A percentile compares a stretch with the other conserved stretches of the same genome.
Evolutionary conservation across 2,888 invertebrate genomes (phyloP).

Genomic region (Ephialtes manifestator): DNA sequence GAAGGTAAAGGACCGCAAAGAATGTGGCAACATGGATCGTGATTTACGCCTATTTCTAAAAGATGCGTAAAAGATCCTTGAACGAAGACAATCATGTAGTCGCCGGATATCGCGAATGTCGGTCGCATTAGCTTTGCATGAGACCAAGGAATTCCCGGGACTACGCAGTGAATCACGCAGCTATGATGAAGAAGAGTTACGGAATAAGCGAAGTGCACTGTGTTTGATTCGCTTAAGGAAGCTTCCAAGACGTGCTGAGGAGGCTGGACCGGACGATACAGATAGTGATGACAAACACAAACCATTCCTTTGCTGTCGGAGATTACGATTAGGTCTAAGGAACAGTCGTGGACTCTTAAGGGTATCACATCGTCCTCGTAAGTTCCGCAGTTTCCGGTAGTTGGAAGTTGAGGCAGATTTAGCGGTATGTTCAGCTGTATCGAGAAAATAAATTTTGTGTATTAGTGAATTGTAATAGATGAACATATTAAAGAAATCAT

Average conservation of each 20-base stretch:
- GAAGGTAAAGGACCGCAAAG: constrained; percentile 89
- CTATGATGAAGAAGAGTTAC: constrained; percentile 94
- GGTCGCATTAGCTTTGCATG: constrained; percentile 92
- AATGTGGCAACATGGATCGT: constrained; percentile 94
- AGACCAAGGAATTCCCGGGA: constrained; percentile 93
- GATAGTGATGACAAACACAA: constrained; percentile 93
- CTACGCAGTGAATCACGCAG: constrained; percentile 93
- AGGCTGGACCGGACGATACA: constrained; percentile 90
- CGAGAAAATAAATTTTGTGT: background rate
- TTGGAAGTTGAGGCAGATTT: constrained; percentile 91
- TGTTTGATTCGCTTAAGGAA: constrained; percentile 87
- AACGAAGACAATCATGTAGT: constrained; percentile 93
- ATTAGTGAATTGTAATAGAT: background rate
- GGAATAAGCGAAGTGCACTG: constrained; percentile 94
- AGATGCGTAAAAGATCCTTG: constrained; percentile 95
- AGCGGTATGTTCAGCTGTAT: constrained; percentile 94
- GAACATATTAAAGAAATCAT: constrained; percentile 31
- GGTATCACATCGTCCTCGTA: constrained; percentile 95
- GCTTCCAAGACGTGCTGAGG: constrained; percentile 84
- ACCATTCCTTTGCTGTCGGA: constrained; percentile 92
- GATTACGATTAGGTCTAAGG: constrained; percentile 92
- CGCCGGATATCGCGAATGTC: constrained; percentile 92
- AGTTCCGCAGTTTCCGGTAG: constrained; percentile 88
- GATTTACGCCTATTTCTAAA: constrained; percentile 93
- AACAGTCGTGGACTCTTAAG: constrained; percentile 93